Conservation (phyloP, 2,113 vertebrate genomes). For the Phalacrocorax carbo region DNA sequence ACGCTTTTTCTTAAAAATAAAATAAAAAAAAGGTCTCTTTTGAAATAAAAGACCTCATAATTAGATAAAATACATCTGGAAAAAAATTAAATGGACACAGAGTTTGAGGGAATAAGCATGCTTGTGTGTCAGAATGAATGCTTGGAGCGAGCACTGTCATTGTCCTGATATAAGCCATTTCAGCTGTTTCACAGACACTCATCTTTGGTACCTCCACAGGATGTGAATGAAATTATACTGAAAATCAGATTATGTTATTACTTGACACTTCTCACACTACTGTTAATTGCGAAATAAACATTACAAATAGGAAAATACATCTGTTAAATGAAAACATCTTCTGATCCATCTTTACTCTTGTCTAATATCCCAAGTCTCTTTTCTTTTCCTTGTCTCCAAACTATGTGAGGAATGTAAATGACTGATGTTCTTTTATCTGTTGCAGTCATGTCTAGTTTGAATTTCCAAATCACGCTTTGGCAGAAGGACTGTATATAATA, state of each 20-base stretch:
- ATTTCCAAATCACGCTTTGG: not conserved
- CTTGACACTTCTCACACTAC: not conserved
- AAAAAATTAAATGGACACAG: not conserved
- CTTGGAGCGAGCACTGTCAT: not conserved
- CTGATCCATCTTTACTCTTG: not conserved
- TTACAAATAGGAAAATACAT: not conserved
- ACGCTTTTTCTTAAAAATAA: not conserved
- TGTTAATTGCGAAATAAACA: constrained; percentile 9
- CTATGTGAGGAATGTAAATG: not conserved
- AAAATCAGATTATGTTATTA: not conserved
- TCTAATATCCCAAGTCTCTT: not conserved
- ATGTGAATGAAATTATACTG: not conserved
- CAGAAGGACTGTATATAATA: not conserved
- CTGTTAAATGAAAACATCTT: constrained; percentile 34
- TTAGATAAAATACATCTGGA: not conserved
- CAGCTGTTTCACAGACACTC: not conserved
- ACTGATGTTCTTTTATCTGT: not conserved
- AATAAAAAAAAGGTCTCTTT: not conserved
- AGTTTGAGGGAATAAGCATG: not conserved
- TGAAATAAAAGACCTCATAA: not conserved
- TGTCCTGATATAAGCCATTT: not conserved
- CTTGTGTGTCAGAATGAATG: not conserved
- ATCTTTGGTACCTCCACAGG: not conserved
- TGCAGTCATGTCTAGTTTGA: not conserved
- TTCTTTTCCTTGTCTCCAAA: not conserved